A percentile compares a stretch with the other conserved stretches of the same genome.
phyloP scores from a whole-genome alignment of 2,797 vertebrate species.

The Hyperoplus lanceolatus region DNA sequence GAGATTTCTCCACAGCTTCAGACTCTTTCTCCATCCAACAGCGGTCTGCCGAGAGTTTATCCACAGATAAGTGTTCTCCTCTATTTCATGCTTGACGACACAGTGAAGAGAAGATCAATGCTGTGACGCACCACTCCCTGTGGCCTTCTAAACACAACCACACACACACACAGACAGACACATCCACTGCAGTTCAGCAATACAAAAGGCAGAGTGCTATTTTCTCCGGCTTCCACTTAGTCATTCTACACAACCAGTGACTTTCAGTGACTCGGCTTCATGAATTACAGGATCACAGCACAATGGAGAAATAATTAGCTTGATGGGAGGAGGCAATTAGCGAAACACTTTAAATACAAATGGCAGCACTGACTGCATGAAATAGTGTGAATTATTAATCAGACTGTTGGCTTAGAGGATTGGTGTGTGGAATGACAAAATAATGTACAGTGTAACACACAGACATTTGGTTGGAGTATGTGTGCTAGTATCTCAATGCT shows the following conservation, averaged over 20 bases:
- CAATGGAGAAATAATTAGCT: constrained; percentile 76
- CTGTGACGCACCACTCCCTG: constrained; percentile 42
- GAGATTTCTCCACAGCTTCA: constrained; percentile 62
- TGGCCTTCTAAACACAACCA: constrained; percentile 50
- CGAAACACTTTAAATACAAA: constrained; percentile 70
- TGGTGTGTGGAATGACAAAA: constrained; percentile 46
- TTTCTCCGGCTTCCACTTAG: constrained; percentile 35
- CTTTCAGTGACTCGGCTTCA: constrained; percentile 58
- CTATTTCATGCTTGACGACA: constrained; percentile 72
- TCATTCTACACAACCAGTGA: constrained; percentile 50
- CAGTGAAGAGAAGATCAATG: constrained; percentile 77
- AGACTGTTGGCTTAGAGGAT: constrained; percentile 33
- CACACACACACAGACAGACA: constrained; percentile 36
- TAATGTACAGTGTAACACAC: constrained; percentile 12
- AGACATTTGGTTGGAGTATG: not conserved
- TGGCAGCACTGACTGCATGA: constrained; percentile 49
- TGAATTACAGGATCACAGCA: constrained; percentile 72
- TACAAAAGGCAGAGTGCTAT: constrained; percentile 28
- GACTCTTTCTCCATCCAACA: constrained; percentile 55
- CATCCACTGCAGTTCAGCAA: constrained; percentile 26
- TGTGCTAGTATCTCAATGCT: not conserved
- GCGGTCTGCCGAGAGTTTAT: constrained; percentile 63
- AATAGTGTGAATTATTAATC: constrained; percentile 63
- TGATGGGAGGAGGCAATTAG: constrained; percentile 72
- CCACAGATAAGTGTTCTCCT: constrained; percentile 64